Conservation (phyloP, 2,113 vertebrate genomes). For the sheep (Ovis aries) region ARS-UI_Ramb_v3.0 NC_056069.1:14120001-14120500, state of each 20-base stretch:
- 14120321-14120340: not conserved
- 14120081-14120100: not conserved
- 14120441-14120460: not conserved
- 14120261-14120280: not conserved
- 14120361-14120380: not conserved
- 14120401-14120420: not conserved
- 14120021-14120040: not conserved
- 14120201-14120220: not conserved
- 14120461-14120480: not conserved
- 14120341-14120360: not conserved
- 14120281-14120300: not conserved
- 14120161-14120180: constrained; percentile 21
- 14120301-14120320: not conserved
- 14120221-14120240: not conserved
- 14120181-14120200: not conserved
- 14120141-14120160: not conserved
- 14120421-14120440: not conserved
- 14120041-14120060: not conserved
- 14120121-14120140: not conserved
- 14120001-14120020: constrained; percentile 18
- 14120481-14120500: not conserved
- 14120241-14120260: not conserved
- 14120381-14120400: not conserved
- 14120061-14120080: not conserved
- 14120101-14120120: not conserved